Conservation (phyloP, 2,797 vertebrate genomes). For the Rhynchotus rufescens region DNA sequence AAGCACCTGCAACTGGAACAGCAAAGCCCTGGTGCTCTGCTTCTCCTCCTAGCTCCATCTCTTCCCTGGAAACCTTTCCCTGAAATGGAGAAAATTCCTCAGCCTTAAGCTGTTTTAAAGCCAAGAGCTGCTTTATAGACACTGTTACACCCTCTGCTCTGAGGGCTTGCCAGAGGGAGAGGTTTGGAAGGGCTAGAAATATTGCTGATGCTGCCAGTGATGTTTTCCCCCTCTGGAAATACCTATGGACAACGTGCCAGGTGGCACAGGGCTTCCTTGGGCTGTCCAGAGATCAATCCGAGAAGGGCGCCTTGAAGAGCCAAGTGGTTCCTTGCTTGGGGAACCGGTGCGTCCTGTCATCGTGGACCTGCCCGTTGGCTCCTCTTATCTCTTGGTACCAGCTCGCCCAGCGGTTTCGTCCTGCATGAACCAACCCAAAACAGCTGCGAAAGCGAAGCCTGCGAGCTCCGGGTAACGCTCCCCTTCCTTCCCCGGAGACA, state of each 20-base stretch:
- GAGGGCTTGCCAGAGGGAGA: neutral
- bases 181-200: neutral
- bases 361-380: neutral
- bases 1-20: neutral
- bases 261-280: neutral
- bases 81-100: neutral
- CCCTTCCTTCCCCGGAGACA: neutral
- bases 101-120: neutral
- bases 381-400: neutral
- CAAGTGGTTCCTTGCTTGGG: neutral
- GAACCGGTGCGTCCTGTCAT: neutral
- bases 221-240: neutral
- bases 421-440: neutral
- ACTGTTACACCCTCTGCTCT: neutral
- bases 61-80: slow-evolving; percentile 28
- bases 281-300: neutral
- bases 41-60: neutral
- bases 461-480: neutral
- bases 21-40: neutral
- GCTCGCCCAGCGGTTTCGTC: neutral
- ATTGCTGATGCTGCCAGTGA: neutral
- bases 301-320: neutral
- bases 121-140: neutral
- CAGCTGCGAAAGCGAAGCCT: neutral
- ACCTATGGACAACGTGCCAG: rapidly evolving